Conservation (phyloP, 2,797 vertebrate species). For the Cirrhinus mrigala region DNA sequence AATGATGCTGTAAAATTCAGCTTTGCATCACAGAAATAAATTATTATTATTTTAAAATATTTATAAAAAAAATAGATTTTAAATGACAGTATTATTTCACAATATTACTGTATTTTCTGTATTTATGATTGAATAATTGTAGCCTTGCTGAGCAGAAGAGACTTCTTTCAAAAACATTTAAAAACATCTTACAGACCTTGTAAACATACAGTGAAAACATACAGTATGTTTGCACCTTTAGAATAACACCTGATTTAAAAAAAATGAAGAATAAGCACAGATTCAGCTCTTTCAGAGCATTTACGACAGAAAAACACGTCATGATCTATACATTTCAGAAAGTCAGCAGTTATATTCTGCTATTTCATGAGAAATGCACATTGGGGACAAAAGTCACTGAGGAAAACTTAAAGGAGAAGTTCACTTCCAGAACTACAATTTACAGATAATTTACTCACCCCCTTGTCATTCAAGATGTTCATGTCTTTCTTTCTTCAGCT, state of each 20-base stretch:
- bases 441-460: too few species aligned
- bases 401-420: not conserved
- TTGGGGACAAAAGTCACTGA: not conserved
- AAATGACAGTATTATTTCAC: not conserved
- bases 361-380: slow-evolving; percentile 12
- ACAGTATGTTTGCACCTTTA: not conserved
- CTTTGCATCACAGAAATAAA: not conserved
- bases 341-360: slow-evolving; percentile 30
- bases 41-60: too few species aligned
- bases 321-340: slow-evolving; percentile 2
- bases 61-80: not conserved
- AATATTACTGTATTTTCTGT: not conserved
- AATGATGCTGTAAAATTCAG: not conserved
- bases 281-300: not conserved
- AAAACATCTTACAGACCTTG: not conserved
- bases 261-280: not conserved
- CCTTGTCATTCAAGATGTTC: too few species aligned
- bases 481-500: too few species aligned
- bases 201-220: not conserved
- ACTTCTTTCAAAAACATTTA: not conserved
- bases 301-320: not conserved
- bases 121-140: not conserved
- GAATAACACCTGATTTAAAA: slow-evolving; percentile 20
- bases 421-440: too few species aligned
- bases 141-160: not conserved